phyloP scores from a whole-genome alignment of 2,113 vertebrate genomes.

The Terrapene triunguis region DNA sequence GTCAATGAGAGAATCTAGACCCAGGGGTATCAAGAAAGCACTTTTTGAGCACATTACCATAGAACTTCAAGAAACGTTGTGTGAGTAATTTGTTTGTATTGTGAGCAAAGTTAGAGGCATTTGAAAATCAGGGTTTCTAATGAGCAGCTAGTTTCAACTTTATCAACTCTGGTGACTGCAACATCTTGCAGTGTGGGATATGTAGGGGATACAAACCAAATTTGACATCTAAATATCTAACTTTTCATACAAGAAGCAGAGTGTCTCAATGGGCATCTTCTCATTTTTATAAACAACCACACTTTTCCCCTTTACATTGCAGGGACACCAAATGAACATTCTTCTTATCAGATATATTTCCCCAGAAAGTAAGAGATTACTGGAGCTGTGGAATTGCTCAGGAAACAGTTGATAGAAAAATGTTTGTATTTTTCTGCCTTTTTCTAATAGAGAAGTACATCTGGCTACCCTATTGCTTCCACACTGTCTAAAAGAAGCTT shows the following conservation, averaged over 20 bases:
- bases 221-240: neutral
- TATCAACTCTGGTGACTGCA: neutral
- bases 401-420: conserved; percentile 63
- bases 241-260: neutral
- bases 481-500: conserved; percentile 63
- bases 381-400: conserved; percentile 29
- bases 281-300: neutral
- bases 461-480: conserved; percentile 41
- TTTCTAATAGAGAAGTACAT: conserved; percentile 54
- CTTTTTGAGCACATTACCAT: neutral
- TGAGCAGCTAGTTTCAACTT: neutral
- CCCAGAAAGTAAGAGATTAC: conserved; percentile 33
- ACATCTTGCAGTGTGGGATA: neutral
- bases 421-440: conserved; percentile 19
- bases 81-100: neutral
- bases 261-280: neutral
- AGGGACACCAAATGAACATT: neutral
- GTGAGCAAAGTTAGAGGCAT: neutral
- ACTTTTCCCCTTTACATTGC: neutral
- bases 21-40: neutral
- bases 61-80: neutral
- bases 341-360: neutral
- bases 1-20: neutral
- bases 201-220: neutral
- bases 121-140: neutral